These are phyloP conservation scores for Onthophagus taurus DNA, from an alignment of 1,140 invertebrate species.

Conservation along the genomic window DNA sequence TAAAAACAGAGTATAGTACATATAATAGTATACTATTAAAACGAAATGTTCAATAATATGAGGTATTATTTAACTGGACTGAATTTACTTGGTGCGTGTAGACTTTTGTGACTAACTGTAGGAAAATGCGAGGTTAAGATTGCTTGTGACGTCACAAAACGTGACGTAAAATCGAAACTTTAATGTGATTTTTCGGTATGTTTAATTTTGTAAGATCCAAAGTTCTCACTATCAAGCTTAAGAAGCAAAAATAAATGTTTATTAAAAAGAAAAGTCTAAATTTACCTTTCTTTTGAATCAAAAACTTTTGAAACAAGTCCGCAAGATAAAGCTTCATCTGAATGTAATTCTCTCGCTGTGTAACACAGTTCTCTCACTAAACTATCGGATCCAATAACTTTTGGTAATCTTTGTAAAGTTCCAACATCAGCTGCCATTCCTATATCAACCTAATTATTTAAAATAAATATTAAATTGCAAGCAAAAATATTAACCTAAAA, in stretches of 20 bases:
- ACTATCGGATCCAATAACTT: slow-evolving; percentile 81
- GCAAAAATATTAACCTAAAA: slow-evolving; percentile 15
- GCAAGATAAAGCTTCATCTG: slow-evolving; percentile 66
- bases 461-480: not conserved
- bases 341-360: slow-evolving; percentile 72
- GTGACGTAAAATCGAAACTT: no score
- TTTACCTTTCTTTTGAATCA: slow-evolving; percentile 57
- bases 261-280: no score
- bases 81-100: no score
- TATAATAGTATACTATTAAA: no score
- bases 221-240: slow-evolving; percentile 58
- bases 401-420: slow-evolving; percentile 87
- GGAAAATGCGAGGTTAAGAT: no score
- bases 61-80: no score
- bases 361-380: slow-evolving; percentile 78
- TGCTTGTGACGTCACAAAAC: not conserved
- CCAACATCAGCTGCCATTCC: slow-evolving; percentile 94
- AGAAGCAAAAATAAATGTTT: slow-evolving; percentile 9
- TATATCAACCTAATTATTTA: slow-evolving; percentile 47
- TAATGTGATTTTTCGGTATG: slow-evolving; percentile 85
- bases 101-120: no score
- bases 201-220: slow-evolving; percentile 69
- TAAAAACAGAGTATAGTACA: no score
- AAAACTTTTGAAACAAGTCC: slow-evolving; percentile 72
- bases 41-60: no score